Percentiles rank a stretch among this genome's conserved stretches.
Evolutionary conservation across 2,113 vertebrate genomes (phyloP).

Genomic region (Lucifuga dentata): DNA sequence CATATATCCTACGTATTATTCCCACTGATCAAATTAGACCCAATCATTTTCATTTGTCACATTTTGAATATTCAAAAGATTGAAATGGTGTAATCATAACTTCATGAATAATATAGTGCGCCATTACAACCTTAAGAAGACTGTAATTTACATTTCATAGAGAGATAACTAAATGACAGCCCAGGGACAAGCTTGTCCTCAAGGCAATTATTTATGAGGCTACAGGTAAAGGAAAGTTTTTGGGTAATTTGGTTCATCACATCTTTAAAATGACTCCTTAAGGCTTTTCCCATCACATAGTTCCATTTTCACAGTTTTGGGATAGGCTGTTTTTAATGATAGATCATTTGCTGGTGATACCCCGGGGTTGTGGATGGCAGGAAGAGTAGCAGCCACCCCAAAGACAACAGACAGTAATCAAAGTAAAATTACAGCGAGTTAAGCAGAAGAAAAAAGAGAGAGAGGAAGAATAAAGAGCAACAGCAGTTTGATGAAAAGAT

Average conservation of each 20-base stretch:
- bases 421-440: constrained; percentile 20
- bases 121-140: constrained; percentile 69
- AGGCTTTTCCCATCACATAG: constrained; percentile 59
- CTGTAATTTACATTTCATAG: constrained; percentile 70
- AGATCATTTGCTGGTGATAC: constrained; percentile 63
- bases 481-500: constrained; percentile 7
- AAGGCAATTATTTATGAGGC: constrained; percentile 58
- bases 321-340: constrained; percentile 51
- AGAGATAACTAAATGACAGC: constrained; percentile 57
- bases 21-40: constrained; percentile 55
- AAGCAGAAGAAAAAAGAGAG: neutral
- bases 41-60: constrained; percentile 64
- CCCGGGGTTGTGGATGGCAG: constrained; percentile 36
- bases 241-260: constrained; percentile 56
- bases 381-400: constrained; percentile 28
- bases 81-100: constrained; percentile 71
- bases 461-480: constrained; percentile 1
- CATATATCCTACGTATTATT: constrained; percentile 18
- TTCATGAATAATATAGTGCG: constrained; percentile 75
- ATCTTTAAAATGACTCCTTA: constrained; percentile 52
- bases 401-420: constrained; percentile 6
- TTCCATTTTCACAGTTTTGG: constrained; percentile 48
- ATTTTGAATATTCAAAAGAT: constrained; percentile 73
- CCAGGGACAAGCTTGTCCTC: constrained; percentile 52
- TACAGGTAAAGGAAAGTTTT: constrained; percentile 65